Conservation (phyloP, 2,797 vertebrate genomes). For the Notamacropus eugenii region DNA sequence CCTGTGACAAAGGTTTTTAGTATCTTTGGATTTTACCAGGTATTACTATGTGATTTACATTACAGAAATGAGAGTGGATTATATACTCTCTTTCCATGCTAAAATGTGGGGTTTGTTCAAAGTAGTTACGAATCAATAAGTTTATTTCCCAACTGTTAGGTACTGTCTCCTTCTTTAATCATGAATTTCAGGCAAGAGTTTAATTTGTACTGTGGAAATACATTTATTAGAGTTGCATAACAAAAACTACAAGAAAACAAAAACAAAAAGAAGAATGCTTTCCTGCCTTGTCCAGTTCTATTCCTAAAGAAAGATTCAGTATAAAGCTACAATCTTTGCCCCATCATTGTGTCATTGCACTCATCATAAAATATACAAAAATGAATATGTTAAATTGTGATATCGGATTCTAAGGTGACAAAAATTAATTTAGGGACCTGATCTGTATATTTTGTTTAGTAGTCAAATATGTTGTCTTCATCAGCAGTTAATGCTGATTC, state of each 20-base stretch:
- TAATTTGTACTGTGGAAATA: constrained; percentile 23
- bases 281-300: not conserved
- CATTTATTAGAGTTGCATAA: constrained; percentile 9
- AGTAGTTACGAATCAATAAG: not conserved
- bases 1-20: not conserved
- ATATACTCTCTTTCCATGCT: not conserved
- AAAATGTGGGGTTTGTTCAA: not conserved
- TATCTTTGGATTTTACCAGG: constrained; percentile 1
- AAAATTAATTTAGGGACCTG: not conserved
- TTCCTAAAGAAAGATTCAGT: constrained; percentile 2
- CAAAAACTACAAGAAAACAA: not conserved
- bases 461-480: constrained; percentile 5
- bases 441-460: not conserved
- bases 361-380: constrained; percentile 27
- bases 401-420: not conserved
- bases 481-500: constrained; percentile 26
- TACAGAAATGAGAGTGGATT: constrained; percentile 18
- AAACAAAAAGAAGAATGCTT: not conserved
- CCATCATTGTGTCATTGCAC: not conserved
- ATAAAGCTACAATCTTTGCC: not conserved
- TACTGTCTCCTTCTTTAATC: constrained; percentile 13
- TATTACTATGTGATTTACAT: not conserved
- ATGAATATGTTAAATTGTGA: not conserved
- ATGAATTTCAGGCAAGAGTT: not conserved
- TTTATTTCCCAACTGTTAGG: not conserved